Percentiles rank a stretch among this genome's conserved stretches.
Conservation (phyloP, 2,113 vertebrate species). For the Ia io region DNA sequence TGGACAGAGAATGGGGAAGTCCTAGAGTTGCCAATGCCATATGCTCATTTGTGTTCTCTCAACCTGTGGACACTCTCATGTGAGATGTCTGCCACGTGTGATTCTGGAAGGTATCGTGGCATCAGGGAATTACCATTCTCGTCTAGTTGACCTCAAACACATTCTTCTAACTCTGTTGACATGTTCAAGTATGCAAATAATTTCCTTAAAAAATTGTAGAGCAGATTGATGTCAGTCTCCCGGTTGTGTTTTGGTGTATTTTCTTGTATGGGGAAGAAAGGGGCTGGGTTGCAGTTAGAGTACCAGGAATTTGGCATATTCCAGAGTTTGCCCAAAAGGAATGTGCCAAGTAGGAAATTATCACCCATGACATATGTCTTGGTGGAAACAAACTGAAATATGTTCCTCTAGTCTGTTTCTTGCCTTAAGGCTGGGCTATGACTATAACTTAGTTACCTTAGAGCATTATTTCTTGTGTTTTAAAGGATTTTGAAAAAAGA, state of each 20-base stretch:
- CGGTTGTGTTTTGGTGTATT: constrained; percentile 27
- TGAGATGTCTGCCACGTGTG: background rate
- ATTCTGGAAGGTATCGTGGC: background rate
- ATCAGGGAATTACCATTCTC: background rate
- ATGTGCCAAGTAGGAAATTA: constrained; percentile 6
- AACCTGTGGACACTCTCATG: background rate
- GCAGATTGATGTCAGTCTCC: background rate
- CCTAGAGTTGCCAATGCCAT: background rate
- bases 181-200: background rate
- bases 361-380: background rate
- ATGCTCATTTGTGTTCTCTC: background rate
- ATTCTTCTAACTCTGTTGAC: background rate
- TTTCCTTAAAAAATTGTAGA: background rate
- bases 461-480: constrained; percentile 15
- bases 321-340: background rate
- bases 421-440: background rate
- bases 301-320: background rate
- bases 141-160: background rate
- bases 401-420: background rate
- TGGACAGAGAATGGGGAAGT: background rate
- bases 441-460: background rate
- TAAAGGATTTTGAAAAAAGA: background rate
- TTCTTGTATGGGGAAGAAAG: background rate
- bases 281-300: background rate
- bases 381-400: constrained; percentile 27